Conservation (phyloP, 2,113 vertebrate genomes). For the Perca schrenkii region DNA sequence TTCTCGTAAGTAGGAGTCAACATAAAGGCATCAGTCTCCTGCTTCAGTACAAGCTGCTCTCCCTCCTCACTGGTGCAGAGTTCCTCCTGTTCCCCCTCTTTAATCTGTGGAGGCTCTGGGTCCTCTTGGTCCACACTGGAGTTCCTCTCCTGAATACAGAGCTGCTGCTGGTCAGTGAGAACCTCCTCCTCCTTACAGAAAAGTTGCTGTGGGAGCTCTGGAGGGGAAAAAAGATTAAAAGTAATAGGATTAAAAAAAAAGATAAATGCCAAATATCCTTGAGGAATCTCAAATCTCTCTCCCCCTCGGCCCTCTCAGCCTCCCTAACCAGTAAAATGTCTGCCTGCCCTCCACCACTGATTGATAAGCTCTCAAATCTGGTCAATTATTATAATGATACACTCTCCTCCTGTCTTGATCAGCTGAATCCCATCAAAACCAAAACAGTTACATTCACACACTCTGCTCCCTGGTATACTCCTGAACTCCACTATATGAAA, state of each 20-base stretch:
- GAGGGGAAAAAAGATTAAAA: neutral
- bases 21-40: neutral
- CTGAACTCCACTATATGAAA: neutral
- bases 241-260: neutral
- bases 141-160: no score
- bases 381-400: neutral
- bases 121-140: neutral
- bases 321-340: no score
- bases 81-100: neutral
- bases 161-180: no score
- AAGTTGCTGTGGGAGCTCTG: neutral
- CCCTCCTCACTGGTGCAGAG: neutral
- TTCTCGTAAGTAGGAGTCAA: no score
- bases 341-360: no score
- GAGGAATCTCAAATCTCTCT: no score
- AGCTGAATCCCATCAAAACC: neutral
- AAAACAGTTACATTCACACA: neutral
- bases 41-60: neutral
- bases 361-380: neutral
- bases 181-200: neutral
- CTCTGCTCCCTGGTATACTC: neutral
- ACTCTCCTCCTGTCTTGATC: neutral
- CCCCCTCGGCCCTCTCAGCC: no score
- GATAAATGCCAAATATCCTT: no score
- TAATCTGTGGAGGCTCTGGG: neutral